Evolutionary conservation across 2,797 vertebrate genomes (phyloP), one percentile per base, ranked within the genome.

Genomic region (Denticeps clupeoides): DNA sequence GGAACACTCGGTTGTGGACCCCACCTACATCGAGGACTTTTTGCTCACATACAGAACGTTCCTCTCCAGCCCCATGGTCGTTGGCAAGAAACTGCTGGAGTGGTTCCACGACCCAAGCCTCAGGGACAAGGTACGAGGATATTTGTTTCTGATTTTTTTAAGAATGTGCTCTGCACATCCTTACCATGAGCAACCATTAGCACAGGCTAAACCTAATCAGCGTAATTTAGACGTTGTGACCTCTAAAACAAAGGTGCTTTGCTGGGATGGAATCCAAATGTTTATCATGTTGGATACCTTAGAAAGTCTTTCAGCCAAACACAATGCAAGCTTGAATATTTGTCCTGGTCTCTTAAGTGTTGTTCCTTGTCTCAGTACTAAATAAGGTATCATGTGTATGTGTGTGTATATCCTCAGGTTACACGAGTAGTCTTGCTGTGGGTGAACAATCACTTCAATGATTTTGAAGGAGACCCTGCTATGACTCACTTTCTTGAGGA

Each of bases 111-210:
- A 98, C 86, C 86, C 95, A 73, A 96, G 93, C 84, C 94, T 98
- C 90, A 97, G 95, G 91, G 94, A 98, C 87, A 98, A 99, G 93
- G 94, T 98, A n/a, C n/a, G n/a, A n/a, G n/a, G n/a, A n/a, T n/a
- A n/a, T n/a, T n/a, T n/a, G n/a, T n/a, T n/a, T n/a, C n/a, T n/a
- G n/a, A n/a, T n/a, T n/a, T n/a, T n/a, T n/a, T n/a, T n/a, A n/a
- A n/a, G n/a, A n/a, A n/a, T n/a, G n/a, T n/a, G n/a, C n/a, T n/a
- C n/a, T n/a, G n/a, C n/a, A n/a, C n/a, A n/a, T n/a, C n/a, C n/a
- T n/a, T n/a, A n/a, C n/a, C n/a, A n/a, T n/a, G n/a, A n/a, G n/a
- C n/a, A n/a, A n/a, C n/a, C n/a, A n/a, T n/a, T n/a, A n/a, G n/a
- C n/a, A n/a, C n/a, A n/a, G n/a, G n/a, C n/a, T n/a, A n/a, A n/a